Percentiles rank a stretch among this genome's conserved stretches.
These are phyloP conservation scores for Sorex maritimensis DNA, from an alignment of 2,797 vertebrate genomes.

Conservation along the genomic window DNA sequence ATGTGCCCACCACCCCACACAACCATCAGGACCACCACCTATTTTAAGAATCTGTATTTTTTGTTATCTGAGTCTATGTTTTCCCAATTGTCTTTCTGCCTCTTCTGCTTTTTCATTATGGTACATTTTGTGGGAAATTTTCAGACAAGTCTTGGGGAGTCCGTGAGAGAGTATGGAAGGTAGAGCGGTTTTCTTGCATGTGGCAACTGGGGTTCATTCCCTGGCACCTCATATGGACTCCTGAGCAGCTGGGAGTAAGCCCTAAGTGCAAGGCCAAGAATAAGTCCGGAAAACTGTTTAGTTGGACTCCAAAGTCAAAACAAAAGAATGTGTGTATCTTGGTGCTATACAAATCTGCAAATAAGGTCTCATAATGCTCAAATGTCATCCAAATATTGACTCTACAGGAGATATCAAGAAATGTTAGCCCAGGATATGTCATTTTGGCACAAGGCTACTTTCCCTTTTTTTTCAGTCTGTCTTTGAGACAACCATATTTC, in stretches of 20 bases:
- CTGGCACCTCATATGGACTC: too few relatives aligned
- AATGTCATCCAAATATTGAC: not conserved
- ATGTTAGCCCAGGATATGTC: not conserved
- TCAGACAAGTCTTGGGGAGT: too few relatives aligned
- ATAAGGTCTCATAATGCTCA: not conserved
- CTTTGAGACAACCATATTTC: not conserved
- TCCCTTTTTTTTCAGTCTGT: not conserved
- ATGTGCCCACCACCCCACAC: not conserved
- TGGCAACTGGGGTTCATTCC: too few relatives aligned
- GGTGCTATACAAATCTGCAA: constrained; percentile 6
- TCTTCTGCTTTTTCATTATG: not conserved
- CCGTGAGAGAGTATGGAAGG: too few relatives aligned
- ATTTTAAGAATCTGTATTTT: constrained; percentile 7
- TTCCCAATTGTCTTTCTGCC: too few relatives aligned
- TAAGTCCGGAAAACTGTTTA: too few relatives aligned
- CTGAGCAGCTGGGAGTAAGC: too few relatives aligned
- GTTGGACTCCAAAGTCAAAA: not conserved
- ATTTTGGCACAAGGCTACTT: not conserved
- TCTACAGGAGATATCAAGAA: not conserved
- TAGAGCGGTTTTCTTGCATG: too few relatives aligned
- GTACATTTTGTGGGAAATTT: not conserved
- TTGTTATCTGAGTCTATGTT: not conserved
- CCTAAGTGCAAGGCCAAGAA: too few relatives aligned
- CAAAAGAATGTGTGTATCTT: not conserved
- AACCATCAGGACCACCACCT: too few relatives aligned